Evolutionary conservation across 2,113 vertebrate species (phyloP).

Genomic region (Charina bottae): DNA sequence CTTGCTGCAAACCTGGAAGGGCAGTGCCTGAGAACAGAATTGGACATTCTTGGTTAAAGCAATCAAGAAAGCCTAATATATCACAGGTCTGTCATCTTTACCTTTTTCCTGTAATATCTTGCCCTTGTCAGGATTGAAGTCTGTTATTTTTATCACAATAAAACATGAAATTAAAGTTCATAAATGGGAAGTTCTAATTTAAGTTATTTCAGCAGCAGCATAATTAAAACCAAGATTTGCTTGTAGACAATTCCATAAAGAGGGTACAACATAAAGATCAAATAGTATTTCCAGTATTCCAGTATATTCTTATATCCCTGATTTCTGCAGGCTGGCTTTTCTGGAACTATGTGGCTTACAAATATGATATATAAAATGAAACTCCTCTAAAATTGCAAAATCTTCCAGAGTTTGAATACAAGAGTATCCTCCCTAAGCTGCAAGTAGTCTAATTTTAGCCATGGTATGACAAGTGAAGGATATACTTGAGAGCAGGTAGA

Average conservation of each 20-base stretch:
- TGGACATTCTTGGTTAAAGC: neutral
- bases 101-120: neutral
- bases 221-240: neutral
- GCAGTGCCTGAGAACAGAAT: neutral
- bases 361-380: neutral
- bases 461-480: neutral
- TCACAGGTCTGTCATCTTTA: neutral
- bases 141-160: neutral
- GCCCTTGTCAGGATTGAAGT: neutral
- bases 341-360: neutral
- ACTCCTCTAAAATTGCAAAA: neutral
- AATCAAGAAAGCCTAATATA: neutral
- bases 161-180: neutral
- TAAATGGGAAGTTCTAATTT: conserved; percentile 22
- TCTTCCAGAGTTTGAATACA: neutral
- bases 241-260: conserved; percentile 40
- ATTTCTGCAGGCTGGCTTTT: neutral
- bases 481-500: conserved; percentile 1
- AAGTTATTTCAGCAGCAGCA: conserved; percentile 36
- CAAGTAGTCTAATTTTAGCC: conserved; percentile 21
- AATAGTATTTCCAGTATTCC: neutral
- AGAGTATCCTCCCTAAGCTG: neutral
- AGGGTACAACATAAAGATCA: neutral
- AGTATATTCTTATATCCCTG: neutral
- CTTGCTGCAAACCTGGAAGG: neutral